These are phyloP conservation scores for Melanostigma gelatinosum DNA, from an alignment of 2,113 vertebrate genomes.

Conservation along the genomic window DNA sequence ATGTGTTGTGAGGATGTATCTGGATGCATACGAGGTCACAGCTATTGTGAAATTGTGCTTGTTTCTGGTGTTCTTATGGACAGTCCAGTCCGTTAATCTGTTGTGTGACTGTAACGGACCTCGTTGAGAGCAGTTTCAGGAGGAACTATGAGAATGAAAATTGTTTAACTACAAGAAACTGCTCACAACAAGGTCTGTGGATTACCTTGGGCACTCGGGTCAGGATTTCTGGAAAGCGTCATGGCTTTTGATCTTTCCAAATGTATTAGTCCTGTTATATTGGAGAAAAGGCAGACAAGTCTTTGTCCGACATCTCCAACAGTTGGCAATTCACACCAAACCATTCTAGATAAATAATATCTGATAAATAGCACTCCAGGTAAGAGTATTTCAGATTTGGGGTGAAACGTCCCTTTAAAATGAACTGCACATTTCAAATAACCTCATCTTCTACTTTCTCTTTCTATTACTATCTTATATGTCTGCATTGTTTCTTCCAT, in stretches of 20 bases:
- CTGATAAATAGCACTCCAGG: too few relatives aligned
- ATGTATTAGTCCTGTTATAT: too few relatives aligned
- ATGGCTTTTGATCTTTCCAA: not conserved
- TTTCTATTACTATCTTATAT: not conserved
- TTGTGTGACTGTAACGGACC: not conserved
- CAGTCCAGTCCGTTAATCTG: not conserved
- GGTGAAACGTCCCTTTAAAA: not conserved
- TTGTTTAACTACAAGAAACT: not conserved
- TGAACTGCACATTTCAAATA: not conserved
- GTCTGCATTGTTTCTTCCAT: not conserved
- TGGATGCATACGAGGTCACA: too few relatives aligned
- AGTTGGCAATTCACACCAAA: not conserved
- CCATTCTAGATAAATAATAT: too few relatives aligned
- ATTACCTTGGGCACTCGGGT: too few relatives aligned
- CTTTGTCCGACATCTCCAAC: not conserved
- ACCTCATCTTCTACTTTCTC: not conserved
- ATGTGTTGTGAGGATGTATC: too few relatives aligned
- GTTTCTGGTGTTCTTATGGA: not conserved
- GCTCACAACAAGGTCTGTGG: too few relatives aligned
- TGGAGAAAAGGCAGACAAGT: too few relatives aligned
- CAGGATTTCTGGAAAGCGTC: too few relatives aligned
- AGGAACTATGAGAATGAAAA: not conserved
- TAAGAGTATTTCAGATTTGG: too few relatives aligned
- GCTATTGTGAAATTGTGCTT: not conserved
- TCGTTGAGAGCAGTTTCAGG: not conserved